A percentile compares a stretch with the other conserved stretches of the same genome.
Conservation (phyloP, 2,113 vertebrate genomes). For the Chinchilla lanigera region DNA sequence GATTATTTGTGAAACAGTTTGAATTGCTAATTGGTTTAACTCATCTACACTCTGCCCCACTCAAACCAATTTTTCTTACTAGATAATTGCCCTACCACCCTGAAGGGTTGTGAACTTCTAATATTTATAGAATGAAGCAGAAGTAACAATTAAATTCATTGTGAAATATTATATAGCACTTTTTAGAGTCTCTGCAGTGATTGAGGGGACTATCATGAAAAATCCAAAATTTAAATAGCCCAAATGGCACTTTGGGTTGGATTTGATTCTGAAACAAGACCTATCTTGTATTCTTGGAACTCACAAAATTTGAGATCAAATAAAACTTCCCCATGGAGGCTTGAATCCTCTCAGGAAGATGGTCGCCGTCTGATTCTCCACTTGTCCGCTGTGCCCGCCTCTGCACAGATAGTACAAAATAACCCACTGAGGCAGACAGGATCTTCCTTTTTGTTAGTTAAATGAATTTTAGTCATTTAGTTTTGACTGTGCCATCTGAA, state of each 20-base stretch:
- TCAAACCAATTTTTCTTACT: not conserved
- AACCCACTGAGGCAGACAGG: not conserved
- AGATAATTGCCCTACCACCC: not conserved
- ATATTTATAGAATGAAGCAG: slow-evolving; percentile 38
- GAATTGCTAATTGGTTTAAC: slow-evolving; percentile 21
- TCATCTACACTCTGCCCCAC: not conserved
- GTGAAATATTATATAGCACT: slow-evolving; percentile 15
- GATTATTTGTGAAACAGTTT: slow-evolving; percentile 25
- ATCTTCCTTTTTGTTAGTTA: slow-evolving; percentile 40
- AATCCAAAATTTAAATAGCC: slow-evolving; percentile 1
- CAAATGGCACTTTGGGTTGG: slow-evolving; percentile 8
- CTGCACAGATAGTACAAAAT: not conserved
- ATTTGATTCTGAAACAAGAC: slow-evolving; percentile 4
- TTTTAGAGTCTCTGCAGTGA: slow-evolving; percentile 12
- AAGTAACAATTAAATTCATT: slow-evolving; percentile 58
- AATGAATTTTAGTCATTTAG: slow-evolving; percentile 27
- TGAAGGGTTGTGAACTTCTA: not conserved
- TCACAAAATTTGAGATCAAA: not conserved
- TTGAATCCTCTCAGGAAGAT: not conserved
- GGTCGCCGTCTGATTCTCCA: not conserved
- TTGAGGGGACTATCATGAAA: not conserved
- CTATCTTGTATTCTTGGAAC: not conserved
- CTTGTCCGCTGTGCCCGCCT: not conserved
- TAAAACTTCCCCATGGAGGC: not conserved
- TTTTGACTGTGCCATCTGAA: slow-evolving; percentile 9